A percentile compares a stretch with the other conserved stretches of the same genome.
Conservation (phyloP, 2,113 vertebrate species). For the Takifugu bimaculatus region DNA sequence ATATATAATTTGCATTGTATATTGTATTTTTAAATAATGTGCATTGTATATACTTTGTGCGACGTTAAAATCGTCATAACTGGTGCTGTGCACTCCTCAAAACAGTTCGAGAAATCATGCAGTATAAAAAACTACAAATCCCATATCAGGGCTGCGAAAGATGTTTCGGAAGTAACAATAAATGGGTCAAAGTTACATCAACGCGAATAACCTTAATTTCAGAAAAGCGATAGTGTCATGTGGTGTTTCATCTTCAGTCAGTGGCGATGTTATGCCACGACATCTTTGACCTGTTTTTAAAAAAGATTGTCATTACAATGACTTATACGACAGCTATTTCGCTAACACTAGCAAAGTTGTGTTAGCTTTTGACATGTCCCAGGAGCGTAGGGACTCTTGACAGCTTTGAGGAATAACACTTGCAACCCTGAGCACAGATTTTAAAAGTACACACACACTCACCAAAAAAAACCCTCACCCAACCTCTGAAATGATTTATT, state of each 20-base stretch:
- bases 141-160: slow-evolving; percentile 50
- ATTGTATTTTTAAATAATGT: too few species aligned
- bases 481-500: accelerated
- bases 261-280: background rate
- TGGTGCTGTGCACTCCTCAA: too few species aligned
- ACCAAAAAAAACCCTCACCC: background rate
- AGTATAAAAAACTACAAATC: slow-evolving; percentile 70
- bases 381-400: slow-evolving; percentile 36
- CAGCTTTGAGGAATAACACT: slow-evolving; percentile 35
- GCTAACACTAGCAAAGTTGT: slow-evolving; percentile 30
- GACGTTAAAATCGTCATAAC: background rate
- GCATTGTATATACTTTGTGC: too few species aligned
- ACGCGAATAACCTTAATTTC: background rate
- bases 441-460: background rate
- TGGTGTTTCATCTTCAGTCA: background rate
- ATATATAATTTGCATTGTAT: too few species aligned
- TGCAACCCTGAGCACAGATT: background rate
- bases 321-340: background rate
- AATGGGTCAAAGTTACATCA: slow-evolving; percentile 22
- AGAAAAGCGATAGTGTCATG: background rate
- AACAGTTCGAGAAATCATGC: background rate
- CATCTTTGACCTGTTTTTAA: background rate
- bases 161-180: slow-evolving; percentile 71
- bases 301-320: background rate
- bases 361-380: slow-evolving; percentile 24